A percentile compares a stretch with the other conserved stretches of the same genome.
Conservation (phyloP, 2,797 vertebrate species). For the Galago senegalensis region DNA sequence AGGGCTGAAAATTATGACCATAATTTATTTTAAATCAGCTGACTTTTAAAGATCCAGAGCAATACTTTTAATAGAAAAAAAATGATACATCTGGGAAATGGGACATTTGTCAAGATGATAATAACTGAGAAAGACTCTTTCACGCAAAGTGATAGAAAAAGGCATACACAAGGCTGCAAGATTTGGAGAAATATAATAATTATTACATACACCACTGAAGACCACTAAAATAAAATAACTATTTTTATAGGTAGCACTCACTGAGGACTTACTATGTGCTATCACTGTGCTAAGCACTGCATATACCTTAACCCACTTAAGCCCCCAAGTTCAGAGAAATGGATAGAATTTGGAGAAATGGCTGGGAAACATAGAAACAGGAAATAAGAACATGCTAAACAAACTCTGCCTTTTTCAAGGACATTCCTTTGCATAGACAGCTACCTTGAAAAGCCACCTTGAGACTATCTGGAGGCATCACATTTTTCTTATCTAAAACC, state of each 20-base stretch:
- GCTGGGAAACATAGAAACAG: not conserved
- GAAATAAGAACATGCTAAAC: not conserved
- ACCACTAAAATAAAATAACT: not conserved
- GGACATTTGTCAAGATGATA: not conserved
- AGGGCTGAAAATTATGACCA: not conserved
- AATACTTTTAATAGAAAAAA: slow-evolving; percentile 42
- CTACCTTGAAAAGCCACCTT: not conserved
- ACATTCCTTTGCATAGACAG: not conserved
- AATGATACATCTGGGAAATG: not conserved
- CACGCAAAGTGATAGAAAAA: not conserved
- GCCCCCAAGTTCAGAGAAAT: not conserved
- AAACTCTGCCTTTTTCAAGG: not conserved
- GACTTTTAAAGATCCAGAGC: not conserved
- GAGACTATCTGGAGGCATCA: not conserved
- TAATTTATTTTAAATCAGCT: not conserved
- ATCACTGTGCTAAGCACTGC: not conserved
- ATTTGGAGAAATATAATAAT: not conserved
- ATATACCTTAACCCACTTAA: not conserved
- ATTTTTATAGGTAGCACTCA: not conserved
- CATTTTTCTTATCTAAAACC: not conserved
- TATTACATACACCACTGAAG: not conserved
- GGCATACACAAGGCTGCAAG: not conserved
- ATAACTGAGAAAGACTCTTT: not conserved
- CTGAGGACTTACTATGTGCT: not conserved
- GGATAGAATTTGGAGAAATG: not conserved